These are phyloP conservation scores for Argopecten irradians DNA, from an alignment of 1,140 invertebrate genomes.

Conservation along the genomic window DNA sequence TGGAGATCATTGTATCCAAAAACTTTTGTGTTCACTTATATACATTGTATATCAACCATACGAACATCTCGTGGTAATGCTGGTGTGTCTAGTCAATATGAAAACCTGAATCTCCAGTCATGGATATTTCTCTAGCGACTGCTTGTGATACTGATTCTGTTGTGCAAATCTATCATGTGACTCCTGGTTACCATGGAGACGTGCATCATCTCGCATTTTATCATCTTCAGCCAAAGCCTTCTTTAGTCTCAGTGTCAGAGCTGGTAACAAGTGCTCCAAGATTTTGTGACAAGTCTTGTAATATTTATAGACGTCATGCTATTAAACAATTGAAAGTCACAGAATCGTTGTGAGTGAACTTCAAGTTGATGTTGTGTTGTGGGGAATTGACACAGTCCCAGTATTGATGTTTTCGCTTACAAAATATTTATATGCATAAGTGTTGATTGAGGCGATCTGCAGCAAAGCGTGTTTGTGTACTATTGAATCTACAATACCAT, in stretches of 20 bases:
- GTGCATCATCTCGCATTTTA: background rate
- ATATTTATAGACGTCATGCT: background rate
- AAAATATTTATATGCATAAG: slow-evolving; percentile 12
- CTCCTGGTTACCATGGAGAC: background rate
- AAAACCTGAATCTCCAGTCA: background rate
- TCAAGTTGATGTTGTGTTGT: background rate
- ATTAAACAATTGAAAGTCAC: background rate
- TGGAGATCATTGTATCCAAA: background rate
- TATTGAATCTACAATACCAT: background rate
- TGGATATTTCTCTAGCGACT: background rate
- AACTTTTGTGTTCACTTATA: background rate
- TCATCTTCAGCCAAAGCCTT: background rate
- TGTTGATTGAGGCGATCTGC: background rate
- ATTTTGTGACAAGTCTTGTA: background rate
- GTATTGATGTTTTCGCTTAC: slow-evolving; percentile 7
- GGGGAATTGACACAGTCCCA: background rate
- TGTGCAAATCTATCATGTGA: background rate
- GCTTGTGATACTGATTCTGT: background rate
- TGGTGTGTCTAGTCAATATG: background rate
- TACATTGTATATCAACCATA: too few relatives aligned
- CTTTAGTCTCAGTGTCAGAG: background rate
- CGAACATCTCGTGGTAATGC: background rate
- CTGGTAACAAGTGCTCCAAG: background rate
- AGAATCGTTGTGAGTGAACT: background rate
- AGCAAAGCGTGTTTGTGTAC: background rate